phyloP scores from a whole-genome alignment of 2,888 invertebrate genomes.

The Spodoptera exigua region DNA sequence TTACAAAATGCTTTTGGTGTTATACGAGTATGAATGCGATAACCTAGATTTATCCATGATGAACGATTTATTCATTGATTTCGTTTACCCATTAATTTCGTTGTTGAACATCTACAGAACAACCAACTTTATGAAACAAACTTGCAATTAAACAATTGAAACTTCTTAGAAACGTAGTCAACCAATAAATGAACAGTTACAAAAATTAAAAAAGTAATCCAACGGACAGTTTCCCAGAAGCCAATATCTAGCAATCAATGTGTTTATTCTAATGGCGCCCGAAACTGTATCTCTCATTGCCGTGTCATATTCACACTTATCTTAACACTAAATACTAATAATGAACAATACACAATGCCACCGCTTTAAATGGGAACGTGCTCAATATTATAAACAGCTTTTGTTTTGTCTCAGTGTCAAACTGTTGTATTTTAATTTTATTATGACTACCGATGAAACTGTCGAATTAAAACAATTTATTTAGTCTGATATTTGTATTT shows the following conservation, averaged over 20 bases:
- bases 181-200: background rate
- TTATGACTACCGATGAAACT: constrained; percentile 64
- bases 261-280: constrained; percentile 41
- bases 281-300: constrained; percentile 50
- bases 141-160: too few relatives aligned
- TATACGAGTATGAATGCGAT: too few relatives aligned
- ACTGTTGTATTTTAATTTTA: constrained; percentile 47
- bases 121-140: background rate
- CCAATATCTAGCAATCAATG: constrained; percentile 14
- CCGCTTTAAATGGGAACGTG: constrained; percentile 59
- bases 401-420: constrained; percentile 71
- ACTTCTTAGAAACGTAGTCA: background rate
- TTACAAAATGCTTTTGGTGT: too few relatives aligned
- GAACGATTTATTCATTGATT: too few relatives aligned
- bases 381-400: constrained; percentile 63
- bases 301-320: constrained; percentile 53
- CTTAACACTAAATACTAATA: constrained; percentile 53
- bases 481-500: too few relatives aligned
- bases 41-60: too few relatives aligned
- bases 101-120: too few relatives aligned
- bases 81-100: too few relatives aligned
- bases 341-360: constrained; percentile 68
- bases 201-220: background rate
- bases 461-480: constrained; percentile 38
- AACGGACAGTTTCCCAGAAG: constrained; percentile 37